Evolutionary conservation across 1,140 invertebrate genomes (phyloP), one percentile per base, ranked within the genome.

Genomic region (Drosophila nasuta): DNA sequence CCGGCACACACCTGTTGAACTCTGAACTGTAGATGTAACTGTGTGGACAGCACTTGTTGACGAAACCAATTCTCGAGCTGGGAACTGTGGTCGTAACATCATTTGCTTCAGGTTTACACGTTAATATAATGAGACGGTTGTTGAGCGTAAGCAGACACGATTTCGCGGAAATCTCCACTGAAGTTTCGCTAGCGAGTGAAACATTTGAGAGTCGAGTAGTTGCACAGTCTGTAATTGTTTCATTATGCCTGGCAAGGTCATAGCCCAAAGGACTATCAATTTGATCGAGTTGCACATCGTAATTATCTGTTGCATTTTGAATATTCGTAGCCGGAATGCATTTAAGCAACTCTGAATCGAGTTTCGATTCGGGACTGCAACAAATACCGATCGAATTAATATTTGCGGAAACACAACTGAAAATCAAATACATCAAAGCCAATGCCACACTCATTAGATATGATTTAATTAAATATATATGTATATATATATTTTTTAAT

Each of bases 31-130:
- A 89, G 0, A 45, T 60, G 56, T 75, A 86, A n/a, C 71, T 60
- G n/a, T 69, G 60, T 0, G 82, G 77, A 38, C 85, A 89, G 30
- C 85, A 89, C 49, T 86, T 86, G 15, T 85, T 74, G 3, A 82
- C 73, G 15, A 77, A 57, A 8, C 74, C 75, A 38, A 77, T 48
- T n/a, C 17, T 48, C 30, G 59, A 38, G 33, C 13, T 54, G 10
- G 25, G 58, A 3, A 57, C 38, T 5, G 17, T 1, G 20, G 35
- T 10, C 8, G 35, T 38, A 10, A 57, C 7, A 25, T 69, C 49
- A 11, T n/a, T 54, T 4, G 6, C 60, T 4, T 8, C 57, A 0
- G 48, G 17, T 35, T 59, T 25, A 28, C 74, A 67, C n/a, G 63
- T 56, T 28, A 68, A 10, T 11, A 30, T 25, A 28, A 74, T 38